phyloP scores from a whole-genome alignment of 2,797 vertebrate genomes.

The Pseudomugil tenellus region DNA sequence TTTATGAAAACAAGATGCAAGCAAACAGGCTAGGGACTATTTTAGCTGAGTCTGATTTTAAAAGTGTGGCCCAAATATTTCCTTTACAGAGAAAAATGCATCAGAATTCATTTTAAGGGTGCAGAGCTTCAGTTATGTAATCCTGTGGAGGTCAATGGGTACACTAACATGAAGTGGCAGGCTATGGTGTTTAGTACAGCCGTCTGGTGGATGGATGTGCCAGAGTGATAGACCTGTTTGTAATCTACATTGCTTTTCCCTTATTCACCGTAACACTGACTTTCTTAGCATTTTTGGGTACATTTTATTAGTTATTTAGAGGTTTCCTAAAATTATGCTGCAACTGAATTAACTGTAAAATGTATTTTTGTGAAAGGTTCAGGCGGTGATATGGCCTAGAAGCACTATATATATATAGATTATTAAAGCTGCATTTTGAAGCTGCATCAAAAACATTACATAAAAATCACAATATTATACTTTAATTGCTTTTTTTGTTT shows the following conservation, averaged over 20 bases:
- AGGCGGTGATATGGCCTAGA: neutral
- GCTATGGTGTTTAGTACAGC: neutral
- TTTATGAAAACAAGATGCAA: neutral
- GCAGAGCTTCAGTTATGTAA: slow-evolving; percentile 46
- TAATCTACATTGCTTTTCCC: neutral
- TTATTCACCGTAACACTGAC: neutral
- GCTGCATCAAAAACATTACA: neutral
- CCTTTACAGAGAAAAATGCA: slow-evolving; percentile 5
- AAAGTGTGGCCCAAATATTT: neutral
- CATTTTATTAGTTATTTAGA: neutral
- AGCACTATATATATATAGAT: neutral
- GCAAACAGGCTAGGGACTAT: neutral
- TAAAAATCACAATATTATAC: neutral
- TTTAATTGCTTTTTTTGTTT: neutral
- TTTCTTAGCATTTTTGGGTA: no score
- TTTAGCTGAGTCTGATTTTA: neutral
- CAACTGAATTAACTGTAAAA: neutral
- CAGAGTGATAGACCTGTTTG: neutral
- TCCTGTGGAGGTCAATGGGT: slow-evolving; percentile 38
- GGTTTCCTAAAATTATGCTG: neutral
- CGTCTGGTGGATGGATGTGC: neutral
- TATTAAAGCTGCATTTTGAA: neutral
- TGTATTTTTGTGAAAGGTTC: neutral
- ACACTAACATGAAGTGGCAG: slow-evolving; percentile 15
- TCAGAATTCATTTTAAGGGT: slow-evolving; percentile 5